Base-by-base conservation (phyloP, 2,888 invertebrate genomes). In the Julus scanicus region DNA sequence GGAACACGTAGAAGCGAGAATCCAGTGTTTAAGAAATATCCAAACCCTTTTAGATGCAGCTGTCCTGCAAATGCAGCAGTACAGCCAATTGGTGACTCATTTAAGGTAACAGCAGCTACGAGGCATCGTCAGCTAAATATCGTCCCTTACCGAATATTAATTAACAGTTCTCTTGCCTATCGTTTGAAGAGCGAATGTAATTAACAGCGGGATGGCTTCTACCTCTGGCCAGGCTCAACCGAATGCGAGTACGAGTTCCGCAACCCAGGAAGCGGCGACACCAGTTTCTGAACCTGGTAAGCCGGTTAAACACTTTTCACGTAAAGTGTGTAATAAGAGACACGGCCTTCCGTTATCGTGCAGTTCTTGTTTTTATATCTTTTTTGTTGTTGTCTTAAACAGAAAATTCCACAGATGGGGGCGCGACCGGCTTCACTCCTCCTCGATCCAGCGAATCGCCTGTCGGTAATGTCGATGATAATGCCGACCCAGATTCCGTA, bases 41-140 rank as follows among this genome's bases (percentile, higher is more conserved):
- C 95, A 97, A 93, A 94, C 97, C 1, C 95, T 99, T 92, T 92
- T 99, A 90, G 99, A 99, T 92, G 97, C 98, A 83, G 98, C 98
- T 3, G 96, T 96, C 89, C 93, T 97, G 86, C 95, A 99, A 93
- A 97, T 99, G 96, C 96, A 97, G 91, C 98, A 99, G 92, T 99
- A 99, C 92, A 95, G 95, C 89, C 93, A 94, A 86, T 95, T 90
- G 57, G 89, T 90, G 17, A 88, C 90, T 13, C 87, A 89, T 6
- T 86, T 90, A 57, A 89, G 63, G 89, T 89, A 49, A 20, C 5
- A 63, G 86, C 63, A 37, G 6, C 4, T 40, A 48, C 4, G 84
- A 84, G 4, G 17, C 37, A n/a, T n/a, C 11, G 17, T 15, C n/a
- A n/a, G 0, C 0, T 4, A 63, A 20, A 44, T 44, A 1, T 44